Conservation (phyloP, 53 echinoderm and acorn worm genomes). For the Holothuria scabra region DNA sequence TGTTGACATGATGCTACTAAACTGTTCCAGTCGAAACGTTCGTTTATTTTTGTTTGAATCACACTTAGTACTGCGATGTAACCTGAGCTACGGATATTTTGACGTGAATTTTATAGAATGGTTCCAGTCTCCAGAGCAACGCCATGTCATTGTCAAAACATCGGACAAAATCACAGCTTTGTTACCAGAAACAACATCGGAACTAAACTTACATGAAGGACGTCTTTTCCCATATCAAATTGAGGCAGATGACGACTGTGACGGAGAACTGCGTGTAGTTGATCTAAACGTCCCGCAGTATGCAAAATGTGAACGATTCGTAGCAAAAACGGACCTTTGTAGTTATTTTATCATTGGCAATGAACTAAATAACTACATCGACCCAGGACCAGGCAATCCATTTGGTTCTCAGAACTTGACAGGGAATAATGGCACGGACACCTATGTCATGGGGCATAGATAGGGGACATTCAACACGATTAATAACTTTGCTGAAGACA, state of each 20-base stretch:
- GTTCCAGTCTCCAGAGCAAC: conserved; percentile 41
- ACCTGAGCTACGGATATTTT: conserved; percentile 17
- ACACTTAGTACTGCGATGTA: conserved; percentile 18
- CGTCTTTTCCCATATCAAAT: conserved; percentile 44
- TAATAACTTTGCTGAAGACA: conserved; percentile 46
- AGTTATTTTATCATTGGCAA: conserved; percentile 47
- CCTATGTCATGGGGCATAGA: conserved; percentile 39
- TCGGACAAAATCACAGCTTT: conserved; percentile 22
- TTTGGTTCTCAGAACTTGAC: conserved; percentile 34
- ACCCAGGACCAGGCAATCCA: conserved; percentile 34
- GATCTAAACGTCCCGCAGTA: conserved; percentile 28
- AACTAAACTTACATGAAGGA: conserved; percentile 19
- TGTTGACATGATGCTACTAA: conserved; percentile 42
- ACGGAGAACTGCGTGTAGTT: conserved; percentile 36
- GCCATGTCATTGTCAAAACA: conserved; percentile 43
- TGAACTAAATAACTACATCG: conserved; percentile 35
- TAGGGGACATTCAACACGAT: conserved; percentile 13
- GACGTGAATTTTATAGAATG: conserved; percentile 25
- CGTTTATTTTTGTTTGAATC: conserved; percentile 11
- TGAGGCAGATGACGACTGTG: conserved; percentile 49
- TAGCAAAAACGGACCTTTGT: conserved; percentile 33
- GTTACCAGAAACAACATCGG: conserved; percentile 21
- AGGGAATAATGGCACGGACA: conserved; percentile 36
- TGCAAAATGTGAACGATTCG: conserved; percentile 45
- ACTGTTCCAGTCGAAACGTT: conserved; percentile 32